Evolutionary conservation across 2,888 invertebrate species (phyloP), one percentile per base, ranked within the genome.

Genomic region (Clanis bilineata): DNA sequence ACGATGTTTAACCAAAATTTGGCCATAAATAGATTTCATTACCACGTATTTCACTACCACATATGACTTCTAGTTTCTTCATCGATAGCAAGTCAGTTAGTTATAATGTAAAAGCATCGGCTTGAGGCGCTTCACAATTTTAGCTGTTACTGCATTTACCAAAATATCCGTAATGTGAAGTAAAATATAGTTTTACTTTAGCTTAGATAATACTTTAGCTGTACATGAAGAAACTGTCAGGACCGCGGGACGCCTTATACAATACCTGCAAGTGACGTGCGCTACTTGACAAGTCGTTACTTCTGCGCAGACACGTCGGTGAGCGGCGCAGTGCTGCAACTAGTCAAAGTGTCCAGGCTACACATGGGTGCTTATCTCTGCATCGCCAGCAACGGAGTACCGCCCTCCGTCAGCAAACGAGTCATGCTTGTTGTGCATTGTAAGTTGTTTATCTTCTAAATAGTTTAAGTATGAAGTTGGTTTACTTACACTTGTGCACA

Each of bases 341-440:
- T 95, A 76, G 93, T 93, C 59, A 93, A 94, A 77, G 95, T 96
- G 67, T 95, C 94, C 67, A 92, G 96, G 60, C 92, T 95, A 62
- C 95, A 96, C 78, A 96, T 96, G 96, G 96, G 96, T 12, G 94
- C 95, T 28, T 96, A 96, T 82, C 91, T 96, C 58, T 96, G 96
- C 86, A 96, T 96, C 70, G 96, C 96, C 2, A 95, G 95, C 69
- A 97, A 97, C 82, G 97, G 97, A 41, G 95, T 97, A 36, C 96
- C 96, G 57, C 96, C 96, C 56, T 95, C 95, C 60, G 95, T 96
- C 80, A 96, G 96, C 93, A 96, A 96, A 83, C 92, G 96, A 69
- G 95, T 96, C 74, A 95, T 95, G 94, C 94, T 96, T 72, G 95
- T 95, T 76, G 96, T 97, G 66, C 96, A 97, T 85, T 97, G 97